Conservation (phyloP, 2,797 vertebrate species). For the Rhabdomys pumilio region DNA sequence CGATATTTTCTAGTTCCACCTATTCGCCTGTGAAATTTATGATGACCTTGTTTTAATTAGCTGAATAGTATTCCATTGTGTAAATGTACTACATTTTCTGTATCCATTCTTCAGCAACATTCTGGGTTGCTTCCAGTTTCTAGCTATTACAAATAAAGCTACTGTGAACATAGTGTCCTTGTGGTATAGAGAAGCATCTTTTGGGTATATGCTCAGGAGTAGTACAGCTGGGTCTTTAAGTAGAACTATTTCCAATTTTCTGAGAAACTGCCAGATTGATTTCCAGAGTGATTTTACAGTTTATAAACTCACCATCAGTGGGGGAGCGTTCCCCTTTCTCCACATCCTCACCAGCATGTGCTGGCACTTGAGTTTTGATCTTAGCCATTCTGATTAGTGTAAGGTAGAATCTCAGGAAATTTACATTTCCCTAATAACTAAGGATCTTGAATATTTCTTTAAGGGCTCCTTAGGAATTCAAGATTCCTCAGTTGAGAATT, state of each 20-base stretch:
- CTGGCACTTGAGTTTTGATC: background rate
- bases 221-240: background rate
- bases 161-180: background rate
- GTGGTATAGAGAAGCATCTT: background rate
- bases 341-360: background rate
- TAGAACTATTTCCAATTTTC: background rate
- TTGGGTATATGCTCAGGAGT: background rate
- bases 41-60: background rate
- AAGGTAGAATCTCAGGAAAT: background rate
- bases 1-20: background rate
- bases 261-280: background rate
- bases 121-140: background rate
- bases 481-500: background rate
- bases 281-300: background rate
- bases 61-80: background rate
- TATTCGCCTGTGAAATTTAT: background rate
- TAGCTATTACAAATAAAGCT: background rate
- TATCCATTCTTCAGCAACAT: background rate
- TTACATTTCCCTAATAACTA: background rate
- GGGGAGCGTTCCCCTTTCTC: background rate
- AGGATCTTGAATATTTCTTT: background rate
- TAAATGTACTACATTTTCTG: background rate
- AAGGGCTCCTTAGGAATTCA: background rate
- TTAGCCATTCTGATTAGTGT: background rate
- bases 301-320: background rate